These are phyloP conservation scores for Herminia tarsipennalis DNA, from an alignment of 2,888 invertebrate genomes.

Conservation along the genomic window DNA sequence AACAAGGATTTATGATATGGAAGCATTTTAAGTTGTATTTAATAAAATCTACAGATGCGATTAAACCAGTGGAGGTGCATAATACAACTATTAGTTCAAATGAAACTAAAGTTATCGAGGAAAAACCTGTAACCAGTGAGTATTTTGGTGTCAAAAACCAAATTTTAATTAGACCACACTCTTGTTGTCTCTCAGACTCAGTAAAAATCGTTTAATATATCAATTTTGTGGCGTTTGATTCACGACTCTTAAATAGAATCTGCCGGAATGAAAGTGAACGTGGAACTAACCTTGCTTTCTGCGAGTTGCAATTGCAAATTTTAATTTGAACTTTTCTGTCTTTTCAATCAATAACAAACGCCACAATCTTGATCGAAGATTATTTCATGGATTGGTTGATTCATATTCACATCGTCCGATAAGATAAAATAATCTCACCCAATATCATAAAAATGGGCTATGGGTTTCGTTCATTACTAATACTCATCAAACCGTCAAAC, in stretches of 20 bases:
- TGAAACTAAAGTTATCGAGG: conserved; percentile 72
- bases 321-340: conserved; percentile 15
- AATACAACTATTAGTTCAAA: conserved; percentile 71
- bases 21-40: conserved; percentile 67
- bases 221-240: conserved; percentile 65
- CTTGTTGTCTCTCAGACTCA: conserved; percentile 50
- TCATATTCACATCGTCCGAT: conserved; percentile 65
- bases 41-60: conserved; percentile 80
- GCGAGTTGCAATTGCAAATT: conserved; percentile 32
- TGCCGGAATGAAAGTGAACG: conserved; percentile 60
- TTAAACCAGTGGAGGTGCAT: conserved; percentile 78
- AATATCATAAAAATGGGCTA: conserved; percentile 55
- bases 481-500: conserved; percentile 59
- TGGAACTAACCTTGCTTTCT: conserved; percentile 40
- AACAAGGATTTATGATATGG: conserved; percentile 44
- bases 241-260: conserved; percentile 36
- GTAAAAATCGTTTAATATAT: conserved; percentile 43
- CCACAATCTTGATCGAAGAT: conserved; percentile 56
- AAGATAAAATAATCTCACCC: conserved; percentile 58
- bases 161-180: conserved; percentile 57
- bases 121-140: conserved; percentile 79
- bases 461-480: conserved; percentile 63
- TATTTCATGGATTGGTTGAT: conserved; percentile 66
- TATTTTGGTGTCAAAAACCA: conserved; percentile 65
- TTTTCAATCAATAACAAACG: conserved; percentile 41